Percentiles rank a stretch among this genome's conserved stretches.
Evolutionary conservation across 2,888 invertebrate genomes (phyloP).

Genomic region (Apeira syringaria): DNA sequence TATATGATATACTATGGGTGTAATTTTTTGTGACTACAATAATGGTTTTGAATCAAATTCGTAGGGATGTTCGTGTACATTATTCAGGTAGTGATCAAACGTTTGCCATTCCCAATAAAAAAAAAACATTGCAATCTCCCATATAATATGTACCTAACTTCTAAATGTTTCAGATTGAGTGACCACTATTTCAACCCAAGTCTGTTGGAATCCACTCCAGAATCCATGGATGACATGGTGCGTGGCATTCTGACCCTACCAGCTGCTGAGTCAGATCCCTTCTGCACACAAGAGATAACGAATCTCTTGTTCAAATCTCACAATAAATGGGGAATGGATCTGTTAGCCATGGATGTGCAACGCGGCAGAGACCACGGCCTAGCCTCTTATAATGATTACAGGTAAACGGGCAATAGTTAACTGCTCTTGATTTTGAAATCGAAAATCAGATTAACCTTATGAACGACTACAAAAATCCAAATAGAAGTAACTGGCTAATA

Average conservation of each 20-base stretch:
- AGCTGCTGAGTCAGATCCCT: constrained; percentile 81
- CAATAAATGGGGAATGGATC: constrained; percentile 82
- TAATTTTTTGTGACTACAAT: too few species aligned
- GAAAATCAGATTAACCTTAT: too few species aligned
- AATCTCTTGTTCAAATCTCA: constrained; percentile 74
- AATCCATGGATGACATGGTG: constrained; percentile 79
- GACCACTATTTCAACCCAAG: constrained; percentile 83
- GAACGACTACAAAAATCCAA: too few species aligned
- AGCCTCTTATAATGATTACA: constrained; percentile 85
- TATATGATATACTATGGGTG: too few species aligned
- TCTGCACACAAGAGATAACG: constrained; percentile 73
- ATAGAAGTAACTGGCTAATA: too few species aligned
- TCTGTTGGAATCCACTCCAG: constrained; percentile 72
- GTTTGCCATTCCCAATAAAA: too few species aligned
- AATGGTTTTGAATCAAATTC: too few species aligned
- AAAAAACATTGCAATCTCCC: too few species aligned
- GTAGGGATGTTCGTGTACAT: too few species aligned
- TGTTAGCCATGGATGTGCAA: constrained; percentile 86
- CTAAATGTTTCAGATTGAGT: constrained; percentile 65
- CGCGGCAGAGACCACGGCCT: constrained; percentile 86
- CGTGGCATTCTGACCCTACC: constrained; percentile 82
- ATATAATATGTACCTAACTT: too few species aligned
- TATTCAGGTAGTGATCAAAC: too few species aligned
- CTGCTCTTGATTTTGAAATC: too few species aligned
- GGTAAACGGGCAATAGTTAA: constrained; percentile 44